Conservation (phyloP, 2,797 vertebrate genomes). For the Oophaga sylvatica region DNA sequence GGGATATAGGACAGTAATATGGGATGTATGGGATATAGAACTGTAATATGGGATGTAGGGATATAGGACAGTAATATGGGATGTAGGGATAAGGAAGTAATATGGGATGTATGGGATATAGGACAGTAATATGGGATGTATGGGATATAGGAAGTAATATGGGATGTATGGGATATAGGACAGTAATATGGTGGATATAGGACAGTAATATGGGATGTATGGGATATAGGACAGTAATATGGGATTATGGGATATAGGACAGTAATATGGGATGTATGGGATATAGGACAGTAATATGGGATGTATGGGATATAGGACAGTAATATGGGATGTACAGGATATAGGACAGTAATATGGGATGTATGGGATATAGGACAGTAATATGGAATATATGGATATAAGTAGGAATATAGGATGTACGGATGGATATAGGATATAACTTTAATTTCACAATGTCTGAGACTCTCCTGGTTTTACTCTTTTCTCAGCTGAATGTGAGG, state of each 20-base stretch:
- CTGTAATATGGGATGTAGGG: too few species aligned
- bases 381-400: neutral
- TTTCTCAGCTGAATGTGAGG: slow-evolving; percentile 16
- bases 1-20: too few species aligned
- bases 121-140: neutral
- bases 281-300: neutral
- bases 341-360: neutral
- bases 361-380: neutral
- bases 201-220: too few species aligned
- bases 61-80: too few species aligned
- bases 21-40: too few species aligned
- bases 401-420: neutral
- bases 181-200: too few species aligned
- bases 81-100: neutral
- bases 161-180: too few species aligned
- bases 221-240: too few species aligned
- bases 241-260: too few species aligned
- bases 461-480: neutral
- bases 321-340: neutral
- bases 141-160: neutral
- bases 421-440: neutral
- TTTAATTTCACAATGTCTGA: neutral
- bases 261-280: neutral
- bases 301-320: neutral
- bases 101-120: neutral